A percentile compares a stretch with the other conserved stretches of the same genome.
These are phyloP conservation scores for Xanthorhoe designata DNA, from an alignment of 2,888 invertebrate genomes.

Conservation along the genomic window DNA sequence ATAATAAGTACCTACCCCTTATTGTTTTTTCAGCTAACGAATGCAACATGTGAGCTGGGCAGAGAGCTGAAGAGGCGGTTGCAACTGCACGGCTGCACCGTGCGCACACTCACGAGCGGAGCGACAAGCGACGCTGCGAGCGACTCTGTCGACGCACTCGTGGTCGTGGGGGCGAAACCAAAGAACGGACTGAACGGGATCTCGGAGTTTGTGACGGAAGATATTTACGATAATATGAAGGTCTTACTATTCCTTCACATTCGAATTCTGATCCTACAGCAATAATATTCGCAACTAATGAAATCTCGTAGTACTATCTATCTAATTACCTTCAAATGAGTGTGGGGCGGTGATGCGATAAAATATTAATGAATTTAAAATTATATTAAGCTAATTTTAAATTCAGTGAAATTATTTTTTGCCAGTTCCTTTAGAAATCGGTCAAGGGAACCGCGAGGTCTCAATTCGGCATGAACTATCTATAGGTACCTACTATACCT, in stretches of 20 bases:
- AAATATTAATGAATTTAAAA: no score
- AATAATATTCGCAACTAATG: no score
- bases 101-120: slow-evolving; percentile 53
- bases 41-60: slow-evolving; percentile 65
- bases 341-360: no score
- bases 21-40: slow-evolving; percentile 63
- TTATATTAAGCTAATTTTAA: no score
- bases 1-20: no score
- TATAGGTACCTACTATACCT: no score
- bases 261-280: neutral
- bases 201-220: slow-evolving; percentile 64
- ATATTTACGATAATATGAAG: slow-evolving; percentile 72
- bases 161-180: slow-evolving; percentile 69
- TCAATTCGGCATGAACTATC: neutral
- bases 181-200: slow-evolving; percentile 62
- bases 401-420: neutral
- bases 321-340: no score
- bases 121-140: slow-evolving; percentile 47
- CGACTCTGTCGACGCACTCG: slow-evolving; percentile 64
- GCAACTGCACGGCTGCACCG: slow-evolving; percentile 63
- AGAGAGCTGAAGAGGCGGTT: slow-evolving; percentile 62
- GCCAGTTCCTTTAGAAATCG: neutral
- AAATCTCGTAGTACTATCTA: no score
- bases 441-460: neutral
- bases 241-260: slow-evolving; percentile 36